A percentile compares a stretch with the other conserved stretches of the same genome.
Conservation (phyloP, 2,888 invertebrate species). For the Xestoiulus laeticollis region DNA sequence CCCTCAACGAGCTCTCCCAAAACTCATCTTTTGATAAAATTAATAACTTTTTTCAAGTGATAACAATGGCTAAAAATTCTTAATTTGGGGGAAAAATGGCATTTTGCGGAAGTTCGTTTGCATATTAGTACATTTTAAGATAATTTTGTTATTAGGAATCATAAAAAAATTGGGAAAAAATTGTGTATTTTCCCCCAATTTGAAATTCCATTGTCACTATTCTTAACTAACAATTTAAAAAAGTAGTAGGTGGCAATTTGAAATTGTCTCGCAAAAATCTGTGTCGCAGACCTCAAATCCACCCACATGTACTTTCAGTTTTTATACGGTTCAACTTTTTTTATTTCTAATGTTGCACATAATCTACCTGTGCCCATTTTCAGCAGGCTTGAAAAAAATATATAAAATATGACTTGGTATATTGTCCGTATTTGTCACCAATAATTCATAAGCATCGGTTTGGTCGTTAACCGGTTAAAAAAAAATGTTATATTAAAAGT, state of each 20-base stretch:
- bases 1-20: background rate
- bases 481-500: background rate
- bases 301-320: slow-evolving; percentile 21
- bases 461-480: slow-evolving; percentile 4
- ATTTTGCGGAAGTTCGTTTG: slow-evolving; percentile 1
- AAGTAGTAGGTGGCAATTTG: slow-evolving; percentile 16
- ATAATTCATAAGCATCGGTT: slow-evolving; percentile 29
- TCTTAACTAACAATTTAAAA: slow-evolving; percentile 20
- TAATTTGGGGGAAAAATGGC: background rate
- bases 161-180: background rate
- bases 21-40: background rate
- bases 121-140: background rate
- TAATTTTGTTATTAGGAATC: background rate
- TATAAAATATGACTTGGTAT: background rate
- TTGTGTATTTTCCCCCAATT: background rate
- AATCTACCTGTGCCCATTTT: slow-evolving; percentile 34
- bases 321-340: slow-evolving; percentile 14
- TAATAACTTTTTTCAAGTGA: background rate
- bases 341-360: slow-evolving; percentile 15
- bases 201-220: background rate
- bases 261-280: slow-evolving; percentile 37
- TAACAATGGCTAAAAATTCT: background rate
- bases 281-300: slow-evolving; percentile 17
- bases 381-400: background rate
- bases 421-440: slow-evolving; percentile 15